Evolutionary conservation across 2,888 invertebrate species (phyloP), one percentile per base, ranked within the genome.

Genomic region (Arge pagana): DNA sequence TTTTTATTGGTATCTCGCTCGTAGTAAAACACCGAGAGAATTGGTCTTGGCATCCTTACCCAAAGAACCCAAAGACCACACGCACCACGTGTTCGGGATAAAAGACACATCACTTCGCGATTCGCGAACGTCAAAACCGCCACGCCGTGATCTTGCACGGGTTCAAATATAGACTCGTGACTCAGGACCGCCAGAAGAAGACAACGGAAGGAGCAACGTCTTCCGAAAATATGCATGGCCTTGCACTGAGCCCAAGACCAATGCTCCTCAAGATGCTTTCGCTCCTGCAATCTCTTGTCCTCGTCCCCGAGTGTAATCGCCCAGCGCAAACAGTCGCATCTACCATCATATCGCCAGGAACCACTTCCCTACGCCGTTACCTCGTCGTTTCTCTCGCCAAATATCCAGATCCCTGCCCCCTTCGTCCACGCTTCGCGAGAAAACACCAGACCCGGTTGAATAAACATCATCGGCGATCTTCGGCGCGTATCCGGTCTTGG

Each of bases 51-150:
- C 19, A 23, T 13, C 7, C 15, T 23, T 18, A 10, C 18, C 19
- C 15, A 13, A 11, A 39, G 35, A 35, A 8, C 36, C 11, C 21
- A 35, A 36, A 33, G 50, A 50, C 62, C 66, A 65, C 65, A 67
- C n/a, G n/a, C 66, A 68, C 63, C 57, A 52, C 45, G 63, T 39
- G 35, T 10, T 41, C 42, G 52, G 57, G 64, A 65, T 60, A 61
- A 62, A 56, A 59, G 56, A 60, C 60, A 54, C 57, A 59, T 63
- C 61, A 58, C 56, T 54, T 53, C 53, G 54, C 54, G 31, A 37
- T 28, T 36, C 31, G 39, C 26, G 36, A 35, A 28, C 31, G 35
- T 42, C 28, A 28, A 30, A 31, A 42, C 8, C n/a, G 7, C n/a
- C n/a, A 7, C 10, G 33, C 33, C 11, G 23, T 35, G 21, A 8